Conservation (phyloP, 2,888 invertebrate species). For the Tuberolachnus salignus region DNA sequence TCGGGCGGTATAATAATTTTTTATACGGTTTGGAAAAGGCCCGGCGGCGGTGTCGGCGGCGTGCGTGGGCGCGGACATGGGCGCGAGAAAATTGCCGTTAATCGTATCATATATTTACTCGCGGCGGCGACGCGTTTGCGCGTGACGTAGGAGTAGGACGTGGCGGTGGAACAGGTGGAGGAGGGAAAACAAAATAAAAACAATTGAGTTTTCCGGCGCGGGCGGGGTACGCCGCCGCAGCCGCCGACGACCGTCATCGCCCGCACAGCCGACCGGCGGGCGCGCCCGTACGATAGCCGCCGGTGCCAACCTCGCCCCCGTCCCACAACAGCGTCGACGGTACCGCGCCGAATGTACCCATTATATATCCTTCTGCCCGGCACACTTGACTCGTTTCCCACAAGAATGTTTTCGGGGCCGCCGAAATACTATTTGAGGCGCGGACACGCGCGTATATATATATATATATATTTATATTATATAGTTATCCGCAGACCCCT, state of each 20-base stretch:
- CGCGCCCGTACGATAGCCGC: too few species aligned
- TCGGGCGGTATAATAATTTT: too few species aligned
- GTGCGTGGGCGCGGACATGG: background rate
- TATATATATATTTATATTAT: background rate
- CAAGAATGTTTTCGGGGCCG: constrained; percentile 33
- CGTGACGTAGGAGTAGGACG: background rate
- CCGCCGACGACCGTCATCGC: background rate
- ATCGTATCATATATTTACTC: constrained; percentile 43
- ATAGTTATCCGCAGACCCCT: too few species aligned
- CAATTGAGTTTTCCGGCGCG: constrained; percentile 49
- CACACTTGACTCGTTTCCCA: constrained; percentile 55
- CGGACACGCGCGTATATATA: background rate
- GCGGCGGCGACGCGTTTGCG: constrained; percentile 29
- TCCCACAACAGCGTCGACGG: background rate
- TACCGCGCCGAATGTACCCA: background rate
- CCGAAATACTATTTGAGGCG: constrained; percentile 15
- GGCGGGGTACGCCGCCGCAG: too few species aligned
- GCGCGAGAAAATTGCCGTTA: constrained; percentile 38
- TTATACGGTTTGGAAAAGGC: background rate
- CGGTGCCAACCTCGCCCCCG: too few species aligned
- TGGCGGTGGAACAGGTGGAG: too few species aligned
- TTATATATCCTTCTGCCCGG: constrained; percentile 48
- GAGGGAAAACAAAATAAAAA: constrained; percentile 5
- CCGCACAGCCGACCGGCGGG: too few species aligned
- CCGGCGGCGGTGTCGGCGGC: background rate